Conservation (phyloP, 2,797 vertebrate species). For the Champsocephalus esox region DNA sequence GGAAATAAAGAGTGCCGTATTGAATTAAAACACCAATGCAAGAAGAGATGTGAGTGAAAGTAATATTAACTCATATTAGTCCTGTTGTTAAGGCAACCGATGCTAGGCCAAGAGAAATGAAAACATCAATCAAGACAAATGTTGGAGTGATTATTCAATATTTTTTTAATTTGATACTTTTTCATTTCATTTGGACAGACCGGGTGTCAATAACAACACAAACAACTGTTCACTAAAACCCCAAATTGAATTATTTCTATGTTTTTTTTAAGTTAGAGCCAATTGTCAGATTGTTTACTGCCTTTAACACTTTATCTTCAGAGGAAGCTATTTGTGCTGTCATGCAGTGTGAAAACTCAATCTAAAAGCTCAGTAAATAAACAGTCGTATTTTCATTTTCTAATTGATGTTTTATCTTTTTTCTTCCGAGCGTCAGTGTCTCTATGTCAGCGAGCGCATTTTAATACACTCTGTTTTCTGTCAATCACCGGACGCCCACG, state of each 20-base stretch:
- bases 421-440: not conserved
- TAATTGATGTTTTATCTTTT: conserved; percentile 22
- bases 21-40: no score
- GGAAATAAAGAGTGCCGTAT: no score
- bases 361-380: conserved; percentile 3
- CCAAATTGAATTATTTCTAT: conserved; percentile 17
- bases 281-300: conserved; percentile 11
- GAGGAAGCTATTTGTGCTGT: conserved; percentile 10
- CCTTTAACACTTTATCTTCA: conserved; percentile 1
- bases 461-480: conserved; percentile 14
- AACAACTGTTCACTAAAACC: not conserved
- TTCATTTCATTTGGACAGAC: conserved; percentile 8
- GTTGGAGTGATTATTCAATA: not conserved
- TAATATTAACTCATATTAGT: not conserved
- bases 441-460: conserved; percentile 15
- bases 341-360: not conserved
- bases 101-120: not conserved
- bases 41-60: not conserved
- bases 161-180: not conserved
- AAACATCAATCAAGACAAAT: not conserved
- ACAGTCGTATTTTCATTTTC: conserved; percentile 19
- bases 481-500: conserved; percentile 25
- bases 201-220: not conserved
- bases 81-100: not conserved
- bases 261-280: conserved; percentile 16